These are phyloP conservation scores for Clytia hemisphaerica DNA, from an alignment of 30 jellyfish, hydroid and myxozoan species.

Conservation along the genomic window DNA sequence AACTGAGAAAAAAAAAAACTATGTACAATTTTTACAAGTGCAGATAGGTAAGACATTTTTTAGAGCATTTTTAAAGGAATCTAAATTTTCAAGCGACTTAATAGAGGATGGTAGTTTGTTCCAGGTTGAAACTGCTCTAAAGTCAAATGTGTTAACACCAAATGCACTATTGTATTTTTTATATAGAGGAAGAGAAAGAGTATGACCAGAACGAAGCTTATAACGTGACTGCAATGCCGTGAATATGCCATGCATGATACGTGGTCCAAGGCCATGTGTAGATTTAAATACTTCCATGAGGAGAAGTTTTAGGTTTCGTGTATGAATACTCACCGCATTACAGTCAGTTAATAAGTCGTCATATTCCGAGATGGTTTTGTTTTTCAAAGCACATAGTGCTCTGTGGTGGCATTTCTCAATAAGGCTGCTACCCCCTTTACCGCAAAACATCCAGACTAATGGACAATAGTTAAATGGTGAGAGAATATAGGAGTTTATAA, in stretches of 20 bases:
- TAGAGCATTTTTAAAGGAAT: no score
- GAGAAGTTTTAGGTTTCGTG: slow-evolving; percentile 35
- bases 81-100: no score
- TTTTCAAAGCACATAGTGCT: slow-evolving; percentile 32
- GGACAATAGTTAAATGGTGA: slow-evolving; percentile 25
- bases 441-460: slow-evolving; percentile 34
- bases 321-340: slow-evolving; percentile 16
- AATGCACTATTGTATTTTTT: no score
- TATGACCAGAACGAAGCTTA: no score
- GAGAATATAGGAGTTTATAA: slow-evolving; percentile 5
- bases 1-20: no score
- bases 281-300: slow-evolving; percentile 27
- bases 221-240: no score
- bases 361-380: slow-evolving; percentile 19
- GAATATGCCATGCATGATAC: slow-evolving; percentile 25
- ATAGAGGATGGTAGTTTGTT: no score
- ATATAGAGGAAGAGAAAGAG: no score
- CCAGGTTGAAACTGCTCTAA: no score
- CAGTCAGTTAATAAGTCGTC: slow-evolving; percentile 5
- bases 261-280: background rate
- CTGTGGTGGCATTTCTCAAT: slow-evolving; percentile 26
- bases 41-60: no score
- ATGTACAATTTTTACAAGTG: no score
- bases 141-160: no score
- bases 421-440: background rate